Evolutionary conservation across 2,113 vertebrate species (phyloP), one percentile per base, ranked within the genome.

Genomic region (Cyphomyrus plagiostoma): DNA sequence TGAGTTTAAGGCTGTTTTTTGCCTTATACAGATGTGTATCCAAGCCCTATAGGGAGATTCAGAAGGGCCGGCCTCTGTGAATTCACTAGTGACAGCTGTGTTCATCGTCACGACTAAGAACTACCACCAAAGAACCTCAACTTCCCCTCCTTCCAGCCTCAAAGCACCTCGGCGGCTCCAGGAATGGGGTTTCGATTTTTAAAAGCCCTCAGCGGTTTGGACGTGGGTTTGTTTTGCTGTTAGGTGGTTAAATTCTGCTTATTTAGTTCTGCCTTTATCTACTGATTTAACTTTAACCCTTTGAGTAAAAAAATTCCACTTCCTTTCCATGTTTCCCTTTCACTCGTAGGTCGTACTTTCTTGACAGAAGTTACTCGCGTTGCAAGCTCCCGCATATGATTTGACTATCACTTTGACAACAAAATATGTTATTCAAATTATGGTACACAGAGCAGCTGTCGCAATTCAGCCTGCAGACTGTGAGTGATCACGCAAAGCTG

Each of bases 221-320:
- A 88, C 10, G 45, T 52, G 35, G 49, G 89, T 90, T 90, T 83
- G 70, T 88, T 83, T 74, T 89, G 88, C 90, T 86, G 88, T 90
- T 90, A 90, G 90, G 80, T 89, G 77, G 87, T 90, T 90, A 86
- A 89, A 90, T 88, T 90, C 82, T 86, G 88, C 23, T 90, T 90
- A 89, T 83, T 88, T 58, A 35, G 26, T 10, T 21, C 30, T 58
- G 15, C 77, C n/a, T 58, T 70, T 83, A 48, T 56, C 87, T 90
- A 88, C n/a, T 84, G 19, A 26, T 46, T 82, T 77, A 80, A 42
- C 88, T 90, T 90, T 89, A 90, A 90, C 88, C 90, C 90, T 90
- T 90, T 90, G 90, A 90, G 90, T 89, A 70, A 58, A 89, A 86
- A 90, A 84, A 49, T 9, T 49, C 87, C 90, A 21, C 58, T 39